Evolutionary conservation across 2,888 invertebrate genomes (phyloP).

Genomic region (Polia nebulosa): DNA sequence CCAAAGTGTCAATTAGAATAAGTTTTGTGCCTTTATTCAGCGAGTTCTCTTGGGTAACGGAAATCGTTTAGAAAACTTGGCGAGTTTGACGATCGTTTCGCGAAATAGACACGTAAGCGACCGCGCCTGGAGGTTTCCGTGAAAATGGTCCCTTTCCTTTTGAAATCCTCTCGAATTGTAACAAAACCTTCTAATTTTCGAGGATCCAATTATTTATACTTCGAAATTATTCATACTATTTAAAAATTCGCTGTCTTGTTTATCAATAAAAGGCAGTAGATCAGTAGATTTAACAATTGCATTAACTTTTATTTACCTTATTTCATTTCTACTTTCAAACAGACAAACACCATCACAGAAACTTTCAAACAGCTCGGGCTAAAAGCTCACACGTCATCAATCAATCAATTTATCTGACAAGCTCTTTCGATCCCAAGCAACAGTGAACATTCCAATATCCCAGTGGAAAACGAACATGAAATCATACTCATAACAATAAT

Average conservation of each 20-base stretch:
- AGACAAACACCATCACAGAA: conserved; percentile 2
- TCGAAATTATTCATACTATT: conserved; percentile 1
- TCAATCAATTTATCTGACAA: conserved; percentile 39
- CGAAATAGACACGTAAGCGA: conserved; percentile 38
- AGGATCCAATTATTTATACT: conserved; percentile 11
- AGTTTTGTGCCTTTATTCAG: conserved; percentile 38
- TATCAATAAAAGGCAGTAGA: background rate
- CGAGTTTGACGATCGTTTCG: conserved; percentile 40
- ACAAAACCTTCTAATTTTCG: conserved; percentile 18
- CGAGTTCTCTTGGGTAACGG: conserved; percentile 26
- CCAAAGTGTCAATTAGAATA: conserved; percentile 54
- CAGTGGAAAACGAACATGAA: conserved; percentile 35
- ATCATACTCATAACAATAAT: background rate
- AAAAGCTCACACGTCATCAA: conserved; percentile 29
- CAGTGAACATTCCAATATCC: conserved; percentile 11
- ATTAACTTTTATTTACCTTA: conserved; percentile 12
- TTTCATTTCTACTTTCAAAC: background rate
- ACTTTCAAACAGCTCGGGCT: conserved; percentile 11
- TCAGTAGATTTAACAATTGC: background rate
- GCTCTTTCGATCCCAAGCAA: conserved; percentile 24
- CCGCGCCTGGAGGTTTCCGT: conserved; percentile 24
- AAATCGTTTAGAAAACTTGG: conserved; percentile 47
- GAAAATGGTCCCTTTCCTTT: conserved; percentile 9
- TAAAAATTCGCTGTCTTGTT: background rate
- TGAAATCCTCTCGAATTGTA: conserved; percentile 15